A percentile compares a stretch with the other conserved stretches of the same genome.
These are phyloP conservation scores for Drosophila subquinaria DNA, from an alignment of 2,888 invertebrate species.

Conservation along the genomic window DNA sequence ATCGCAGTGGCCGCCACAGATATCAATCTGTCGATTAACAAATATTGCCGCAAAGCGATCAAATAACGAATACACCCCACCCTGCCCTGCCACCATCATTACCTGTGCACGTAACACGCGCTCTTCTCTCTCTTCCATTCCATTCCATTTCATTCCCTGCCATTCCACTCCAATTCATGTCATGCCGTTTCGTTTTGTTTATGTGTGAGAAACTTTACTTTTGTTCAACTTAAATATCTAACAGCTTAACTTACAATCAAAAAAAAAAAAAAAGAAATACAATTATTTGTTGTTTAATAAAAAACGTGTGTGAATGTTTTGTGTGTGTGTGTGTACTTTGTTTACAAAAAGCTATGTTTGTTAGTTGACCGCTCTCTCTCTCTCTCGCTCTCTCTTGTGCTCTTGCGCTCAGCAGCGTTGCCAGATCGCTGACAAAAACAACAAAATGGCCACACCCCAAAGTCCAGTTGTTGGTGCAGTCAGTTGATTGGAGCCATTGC, in stretches of 20 bases:
- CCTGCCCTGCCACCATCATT: not conserved
- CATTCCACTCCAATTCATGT: slow-evolving; percentile 10
- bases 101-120: slow-evolving; percentile 14
- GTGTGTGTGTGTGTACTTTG: slow-evolving; percentile 37
- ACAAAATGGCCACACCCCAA: slow-evolving; percentile 54
- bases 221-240: slow-evolving; percentile 42
- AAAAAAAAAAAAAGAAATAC: slow-evolving; percentile 41
- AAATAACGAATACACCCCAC: slow-evolving; percentile 19
- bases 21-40: slow-evolving; percentile 54
- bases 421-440: slow-evolving; percentile 45
- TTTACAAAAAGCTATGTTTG: slow-evolving; percentile 65
- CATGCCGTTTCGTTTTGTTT: slow-evolving; percentile 14
- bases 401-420: slow-evolving; percentile 49
- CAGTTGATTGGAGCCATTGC: slow-evolving; percentile 88
- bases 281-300: slow-evolving; percentile 12
- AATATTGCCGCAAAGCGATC: slow-evolving; percentile 56
- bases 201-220: slow-evolving; percentile 51
- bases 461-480: slow-evolving; percentile 8
- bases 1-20: slow-evolving; percentile 32
- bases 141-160: slow-evolving; percentile 17
- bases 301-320: slow-evolving; percentile 3
- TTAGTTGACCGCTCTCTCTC: slow-evolving; percentile 3
- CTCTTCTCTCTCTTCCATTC: slow-evolving; percentile 25
- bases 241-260: slow-evolving; percentile 34
- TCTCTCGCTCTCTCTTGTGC: not conserved